Conservation (phyloP, 2,797 vertebrate genomes). For the Clarias fuscus region DNA sequence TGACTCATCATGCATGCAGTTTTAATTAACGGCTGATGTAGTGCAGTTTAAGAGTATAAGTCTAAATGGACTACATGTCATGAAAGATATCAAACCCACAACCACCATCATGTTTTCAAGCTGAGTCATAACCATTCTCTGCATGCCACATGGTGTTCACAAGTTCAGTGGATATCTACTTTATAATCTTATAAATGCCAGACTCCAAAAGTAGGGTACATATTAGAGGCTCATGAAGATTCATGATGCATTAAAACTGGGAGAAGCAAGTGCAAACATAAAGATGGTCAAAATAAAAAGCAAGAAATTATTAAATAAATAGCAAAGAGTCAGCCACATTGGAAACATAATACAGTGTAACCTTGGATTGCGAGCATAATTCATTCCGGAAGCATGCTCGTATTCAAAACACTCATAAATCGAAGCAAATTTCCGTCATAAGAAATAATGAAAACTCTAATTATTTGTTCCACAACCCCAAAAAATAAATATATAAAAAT, state of each 20-base stretch:
- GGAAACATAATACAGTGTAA: background rate
- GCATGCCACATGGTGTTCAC: constrained; percentile 42
- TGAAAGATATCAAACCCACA: constrained; percentile 66
- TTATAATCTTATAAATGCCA: constrained; percentile 29
- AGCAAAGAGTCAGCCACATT: constrained; percentile 34
- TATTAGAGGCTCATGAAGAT: constrained; percentile 55
- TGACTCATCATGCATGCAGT: background rate
- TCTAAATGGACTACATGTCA: constrained; percentile 61
- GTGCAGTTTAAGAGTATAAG: constrained; percentile 34
- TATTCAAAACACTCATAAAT: too few relatives aligned
- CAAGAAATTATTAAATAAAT: background rate
- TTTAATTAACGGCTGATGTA: background rate
- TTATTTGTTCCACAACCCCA: too few relatives aligned
- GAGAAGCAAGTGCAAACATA: constrained; percentile 8
- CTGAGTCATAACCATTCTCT: constrained; percentile 33
- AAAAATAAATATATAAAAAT: too few relatives aligned
- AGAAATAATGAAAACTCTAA: too few relatives aligned
- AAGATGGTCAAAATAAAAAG: constrained; percentile 12
- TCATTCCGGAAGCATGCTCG: too few relatives aligned
- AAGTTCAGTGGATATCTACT: constrained; percentile 33
- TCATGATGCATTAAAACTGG: constrained; percentile 27
- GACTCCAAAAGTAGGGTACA: constrained; percentile 55
- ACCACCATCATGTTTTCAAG: constrained; percentile 59
- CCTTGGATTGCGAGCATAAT: too few relatives aligned
- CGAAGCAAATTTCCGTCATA: too few relatives aligned